Conservation (phyloP, 2,113 vertebrate genomes). For the Falcunculus frontatus region DNA sequence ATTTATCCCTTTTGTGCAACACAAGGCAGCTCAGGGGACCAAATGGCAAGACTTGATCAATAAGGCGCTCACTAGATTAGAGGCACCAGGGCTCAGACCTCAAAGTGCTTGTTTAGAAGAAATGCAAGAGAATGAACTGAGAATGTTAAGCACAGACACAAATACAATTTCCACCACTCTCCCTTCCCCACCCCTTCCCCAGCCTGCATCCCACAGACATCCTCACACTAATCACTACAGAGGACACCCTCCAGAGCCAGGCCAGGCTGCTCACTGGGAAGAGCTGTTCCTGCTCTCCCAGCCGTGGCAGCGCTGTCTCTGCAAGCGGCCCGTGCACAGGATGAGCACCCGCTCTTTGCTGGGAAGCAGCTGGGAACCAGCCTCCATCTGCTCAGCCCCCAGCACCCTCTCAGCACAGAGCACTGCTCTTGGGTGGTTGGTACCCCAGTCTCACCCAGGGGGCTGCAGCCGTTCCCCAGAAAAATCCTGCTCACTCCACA, state of each 20-base stretch:
- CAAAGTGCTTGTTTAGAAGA: background rate
- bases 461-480: background rate
- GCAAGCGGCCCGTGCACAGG: accelerated
- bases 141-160: background rate
- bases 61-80: background rate
- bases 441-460: background rate
- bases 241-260: background rate
- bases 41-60: slow-evolving; percentile 45
- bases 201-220: background rate
- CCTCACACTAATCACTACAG: background rate
- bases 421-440: background rate
- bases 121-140: background rate
- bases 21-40: background rate
- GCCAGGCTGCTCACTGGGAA: background rate
- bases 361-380: background rate
- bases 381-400: background rate
- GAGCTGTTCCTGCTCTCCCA: background rate
- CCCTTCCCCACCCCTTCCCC: background rate
- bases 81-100: background rate
- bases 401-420: accelerated
- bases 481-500: background rate
- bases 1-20: background rate
- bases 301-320: accelerated
- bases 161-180: background rate
- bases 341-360: accelerated